Evolutionary conservation across 1,140 invertebrate species (phyloP).

Genomic region (Sminthurides bifidus): DNA sequence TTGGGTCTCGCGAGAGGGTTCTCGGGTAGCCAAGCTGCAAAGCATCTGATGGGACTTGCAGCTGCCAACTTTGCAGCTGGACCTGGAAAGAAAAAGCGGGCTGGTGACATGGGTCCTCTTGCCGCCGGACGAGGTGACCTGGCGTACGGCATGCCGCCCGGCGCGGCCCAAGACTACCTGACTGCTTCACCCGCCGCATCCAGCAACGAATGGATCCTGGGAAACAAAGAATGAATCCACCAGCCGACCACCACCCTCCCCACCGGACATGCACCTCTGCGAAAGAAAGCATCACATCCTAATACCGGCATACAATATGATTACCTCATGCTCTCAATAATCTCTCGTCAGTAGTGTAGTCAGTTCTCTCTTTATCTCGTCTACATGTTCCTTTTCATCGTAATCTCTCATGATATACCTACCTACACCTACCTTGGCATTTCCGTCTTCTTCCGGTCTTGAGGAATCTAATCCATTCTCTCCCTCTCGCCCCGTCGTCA

Average conservation of each 20-base stretch:
- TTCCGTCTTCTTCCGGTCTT: no score
- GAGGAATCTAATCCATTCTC: neutral
- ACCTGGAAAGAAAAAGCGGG: constrained; percentile 31
- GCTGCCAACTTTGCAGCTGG: constrained; percentile 32
- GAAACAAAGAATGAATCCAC: constrained; percentile 12
- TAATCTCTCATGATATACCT: no score
- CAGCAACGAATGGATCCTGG: constrained; percentile 11
- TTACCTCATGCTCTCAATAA: no score
- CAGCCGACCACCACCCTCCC: no score
- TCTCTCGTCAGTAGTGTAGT: no score
- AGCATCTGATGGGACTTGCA: constrained; percentile 61
- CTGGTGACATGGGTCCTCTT: constrained; percentile 6
- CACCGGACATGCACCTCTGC: no score
- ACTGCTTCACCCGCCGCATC: neutral
- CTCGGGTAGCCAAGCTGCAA: constrained; percentile 74
- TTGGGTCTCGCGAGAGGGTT: constrained; percentile 71
- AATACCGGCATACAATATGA: no score
- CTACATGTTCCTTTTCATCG: no score
- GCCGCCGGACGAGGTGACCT: constrained; percentile 2
- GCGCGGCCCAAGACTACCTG: constrained; percentile 1
- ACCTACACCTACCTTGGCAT: no score
- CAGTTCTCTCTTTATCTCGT: no score
- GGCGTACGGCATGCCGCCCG: neutral
- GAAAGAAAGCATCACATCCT: no score
- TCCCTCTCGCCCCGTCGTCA: neutral